Conservation (phyloP, 2,113 vertebrate species). For the Sceloporus tristichus region DNA sequence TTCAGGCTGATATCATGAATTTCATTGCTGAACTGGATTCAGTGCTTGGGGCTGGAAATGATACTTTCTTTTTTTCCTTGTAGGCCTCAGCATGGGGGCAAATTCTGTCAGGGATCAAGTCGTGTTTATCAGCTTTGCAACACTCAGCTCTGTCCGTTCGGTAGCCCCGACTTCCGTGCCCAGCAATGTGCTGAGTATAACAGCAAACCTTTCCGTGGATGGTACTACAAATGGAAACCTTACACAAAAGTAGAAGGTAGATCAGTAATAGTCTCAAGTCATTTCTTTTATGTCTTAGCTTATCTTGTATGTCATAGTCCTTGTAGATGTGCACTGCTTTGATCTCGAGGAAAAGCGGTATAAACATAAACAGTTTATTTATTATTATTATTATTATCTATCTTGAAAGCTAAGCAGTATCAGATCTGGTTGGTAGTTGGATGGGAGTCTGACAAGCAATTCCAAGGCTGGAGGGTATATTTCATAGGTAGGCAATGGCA, state of each 20-base stretch:
- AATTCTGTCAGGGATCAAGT: constrained; percentile 89
- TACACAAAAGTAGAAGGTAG: constrained; percentile 98
- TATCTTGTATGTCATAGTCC: no score
- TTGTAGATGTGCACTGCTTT: no score
- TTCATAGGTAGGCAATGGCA: no score
- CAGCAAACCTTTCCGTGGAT: constrained; percentile 97
- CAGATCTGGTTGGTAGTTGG: no score
- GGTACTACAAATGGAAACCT: constrained; percentile 99
- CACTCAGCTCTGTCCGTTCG: constrained; percentile 78
- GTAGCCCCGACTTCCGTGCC: constrained; percentile 87
- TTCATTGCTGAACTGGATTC: not conserved
- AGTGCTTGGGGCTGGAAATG: not conserved
- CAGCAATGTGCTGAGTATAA: constrained; percentile 97
- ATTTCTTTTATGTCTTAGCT: not conserved
- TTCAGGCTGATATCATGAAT: not conserved
- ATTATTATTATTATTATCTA: no score
- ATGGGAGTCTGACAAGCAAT: no score
- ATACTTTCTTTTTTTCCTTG: constrained; percentile 24
- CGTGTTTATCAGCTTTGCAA: constrained; percentile 93
- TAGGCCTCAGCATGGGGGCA: constrained; percentile 94
- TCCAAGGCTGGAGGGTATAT: no score
- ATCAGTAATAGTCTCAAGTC: not conserved
- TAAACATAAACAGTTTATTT: no score
- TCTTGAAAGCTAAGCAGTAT: no score
- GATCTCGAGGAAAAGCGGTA: no score